A percentile compares a stretch with the other conserved stretches of the same genome.
Evolutionary conservation across 2,797 vertebrate species (phyloP).

Genomic region (Pseudocheirus occidentalis): DNA sequence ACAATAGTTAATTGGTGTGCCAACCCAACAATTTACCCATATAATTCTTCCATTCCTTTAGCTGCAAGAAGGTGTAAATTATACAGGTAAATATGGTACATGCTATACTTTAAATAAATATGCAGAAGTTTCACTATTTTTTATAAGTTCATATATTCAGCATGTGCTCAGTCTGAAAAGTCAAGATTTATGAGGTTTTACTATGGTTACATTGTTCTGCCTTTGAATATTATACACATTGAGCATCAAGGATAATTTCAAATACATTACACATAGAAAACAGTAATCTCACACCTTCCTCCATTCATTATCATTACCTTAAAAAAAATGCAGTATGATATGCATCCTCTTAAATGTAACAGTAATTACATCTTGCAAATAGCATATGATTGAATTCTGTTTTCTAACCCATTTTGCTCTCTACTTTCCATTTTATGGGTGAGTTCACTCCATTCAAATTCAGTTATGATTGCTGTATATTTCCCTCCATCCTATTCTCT

Average conservation of each 20-base stretch:
- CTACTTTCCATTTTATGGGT: neutral
- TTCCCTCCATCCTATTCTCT: neutral
- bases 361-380: neutral
- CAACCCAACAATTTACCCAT: neutral
- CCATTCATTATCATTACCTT: neutral
- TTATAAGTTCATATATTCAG: neutral
- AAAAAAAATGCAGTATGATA: neutral
- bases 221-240: neutral
- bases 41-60: neutral
- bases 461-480: neutral
- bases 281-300: neutral
- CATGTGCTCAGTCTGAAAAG: neutral
- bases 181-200: neutral
- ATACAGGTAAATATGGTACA: neutral
- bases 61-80: neutral
- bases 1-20: neutral
- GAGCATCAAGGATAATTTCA: neutral
- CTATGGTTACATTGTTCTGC: neutral
- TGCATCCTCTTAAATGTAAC: neutral
- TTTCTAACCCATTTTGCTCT: neutral
- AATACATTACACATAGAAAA: neutral
- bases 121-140: neutral
- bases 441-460: neutral
- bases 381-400: neutral
- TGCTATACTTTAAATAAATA: neutral